Percentiles rank a stretch among this genome's conserved stretches.
Evolutionary conservation across 2,113 vertebrate species (phyloP).

Genomic region (rat (Rattus norvegicus)): GRCr8 NC_086026.1:87432501-87433000

Average conservation of each 20-base stretch:
- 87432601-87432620: background rate
- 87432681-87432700: background rate
- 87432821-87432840: too few relatives aligned
- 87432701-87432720: background rate
- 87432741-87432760: too few relatives aligned
- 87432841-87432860: background rate
- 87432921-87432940: background rate
- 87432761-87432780: background rate
- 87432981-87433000: background rate
- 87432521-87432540: background rate
- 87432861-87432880: background rate
- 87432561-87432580: too few relatives aligned
- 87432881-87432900: background rate
- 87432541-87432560: background rate
- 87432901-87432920: background rate
- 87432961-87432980: background rate
- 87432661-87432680: background rate
- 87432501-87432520: background rate
- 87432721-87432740: background rate
- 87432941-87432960: background rate
- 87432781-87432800: background rate
- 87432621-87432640: too few relatives aligned
- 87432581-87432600: background rate
- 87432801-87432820: background rate
- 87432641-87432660: background rate